Conservation (phyloP, 1,140 invertebrate genomes). For the Cotesia chilonis region DNA sequence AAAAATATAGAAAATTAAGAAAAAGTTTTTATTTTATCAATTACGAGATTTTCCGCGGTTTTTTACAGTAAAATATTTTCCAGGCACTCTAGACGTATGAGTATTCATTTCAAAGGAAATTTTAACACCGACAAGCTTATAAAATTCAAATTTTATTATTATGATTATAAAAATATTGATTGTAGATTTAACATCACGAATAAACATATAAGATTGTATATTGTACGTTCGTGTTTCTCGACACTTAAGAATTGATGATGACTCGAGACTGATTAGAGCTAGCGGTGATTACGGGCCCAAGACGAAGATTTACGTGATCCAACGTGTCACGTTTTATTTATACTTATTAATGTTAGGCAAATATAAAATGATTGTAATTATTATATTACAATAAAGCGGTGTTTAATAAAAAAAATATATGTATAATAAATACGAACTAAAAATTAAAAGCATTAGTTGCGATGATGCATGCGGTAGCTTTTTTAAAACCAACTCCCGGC, state of each 20-base stretch:
- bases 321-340: constrained; percentile 1
- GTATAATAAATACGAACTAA: not conserved
- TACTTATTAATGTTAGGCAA: no score
- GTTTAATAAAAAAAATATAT: no score
- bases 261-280: constrained; percentile 51
- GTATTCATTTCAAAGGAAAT: no score
- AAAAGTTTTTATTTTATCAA: no score
- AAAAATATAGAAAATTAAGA: no score
- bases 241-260: constrained; percentile 47
- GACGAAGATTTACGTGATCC: constrained; percentile 43
- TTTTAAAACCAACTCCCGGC: constrained; percentile 14
- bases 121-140: no score
- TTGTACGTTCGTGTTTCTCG: constrained; percentile 24
- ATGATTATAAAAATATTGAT: not conserved
- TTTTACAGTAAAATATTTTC: no score
- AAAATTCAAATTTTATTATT: not conserved
- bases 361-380: not conserved
- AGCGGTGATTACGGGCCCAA: constrained; percentile 51
- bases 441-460: not conserved
- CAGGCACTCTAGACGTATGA: no score
- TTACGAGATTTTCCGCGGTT: no score
- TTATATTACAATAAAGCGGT: not conserved
- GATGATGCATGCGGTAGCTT: not conserved
- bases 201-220: constrained; percentile 6
- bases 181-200: not conserved